Conservation (phyloP, 2,113 vertebrate genomes). For the Chiloscyllium plagiosum region DNA sequence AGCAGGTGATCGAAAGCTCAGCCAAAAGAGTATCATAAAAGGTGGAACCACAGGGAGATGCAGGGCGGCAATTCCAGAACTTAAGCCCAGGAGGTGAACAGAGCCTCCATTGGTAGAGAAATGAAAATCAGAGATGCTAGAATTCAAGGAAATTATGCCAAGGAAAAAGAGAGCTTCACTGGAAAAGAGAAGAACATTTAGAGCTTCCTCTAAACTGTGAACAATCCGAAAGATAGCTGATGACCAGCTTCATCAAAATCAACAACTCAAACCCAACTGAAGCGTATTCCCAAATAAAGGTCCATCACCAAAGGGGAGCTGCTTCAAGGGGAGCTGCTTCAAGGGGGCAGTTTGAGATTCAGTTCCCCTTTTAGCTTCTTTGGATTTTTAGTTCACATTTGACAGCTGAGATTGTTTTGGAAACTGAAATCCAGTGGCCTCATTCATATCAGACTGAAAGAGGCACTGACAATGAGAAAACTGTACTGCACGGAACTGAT, state of each 20-base stretch:
- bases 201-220: too few relatives aligned
- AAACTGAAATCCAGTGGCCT: neutral
- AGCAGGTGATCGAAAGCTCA: too few relatives aligned
- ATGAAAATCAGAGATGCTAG: neutral
- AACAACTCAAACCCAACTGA: neutral
- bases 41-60: neutral
- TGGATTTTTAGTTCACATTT: neutral
- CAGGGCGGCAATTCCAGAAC: neutral
- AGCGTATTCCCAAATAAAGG: neutral
- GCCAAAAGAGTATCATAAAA: neutral
- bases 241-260: neutral
- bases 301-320: neutral
- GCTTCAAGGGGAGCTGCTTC: neutral
- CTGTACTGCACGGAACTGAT: neutral
- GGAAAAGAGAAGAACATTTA: too few relatives aligned
- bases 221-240: too few relatives aligned
- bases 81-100: neutral
- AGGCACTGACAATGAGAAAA: neutral
- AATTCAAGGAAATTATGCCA: neutral
- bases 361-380: neutral
- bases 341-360: neutral
- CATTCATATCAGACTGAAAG: neutral
- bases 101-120: neutral
- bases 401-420: neutral
- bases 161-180: neutral